phyloP scores from a whole-genome alignment of 92 coral and sea anemone genomes.

The Hydrozoanthus gracilis region DNA sequence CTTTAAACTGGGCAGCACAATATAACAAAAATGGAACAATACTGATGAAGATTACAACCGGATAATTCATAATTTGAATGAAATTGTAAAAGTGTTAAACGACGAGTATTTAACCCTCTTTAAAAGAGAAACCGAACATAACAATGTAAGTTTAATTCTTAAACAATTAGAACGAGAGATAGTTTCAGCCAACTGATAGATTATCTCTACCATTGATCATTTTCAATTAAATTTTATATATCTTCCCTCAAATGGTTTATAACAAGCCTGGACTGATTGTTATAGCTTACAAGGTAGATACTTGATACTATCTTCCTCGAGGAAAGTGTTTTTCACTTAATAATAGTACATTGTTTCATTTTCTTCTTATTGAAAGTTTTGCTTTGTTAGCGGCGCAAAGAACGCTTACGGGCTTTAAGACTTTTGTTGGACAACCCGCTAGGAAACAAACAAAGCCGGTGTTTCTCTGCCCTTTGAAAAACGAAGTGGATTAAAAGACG shows the following conservation, averaged over 20 bases:
- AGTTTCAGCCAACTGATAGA: neutral
- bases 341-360: neutral
- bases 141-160: neutral
- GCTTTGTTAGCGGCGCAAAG: slow-evolving; percentile 5
- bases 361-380: slow-evolving; percentile 33
- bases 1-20: neutral
- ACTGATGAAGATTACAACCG: neutral
- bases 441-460: slow-evolving; percentile 8
- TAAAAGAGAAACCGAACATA: slow-evolving; percentile 23
- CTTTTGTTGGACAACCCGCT: slow-evolving; percentile 34
- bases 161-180: neutral
- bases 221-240: neutral
- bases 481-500: slow-evolving; percentile 28
- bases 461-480: slow-evolving; percentile 42
- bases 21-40: neutral
- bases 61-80: neutral
- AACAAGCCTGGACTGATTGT: neutral
- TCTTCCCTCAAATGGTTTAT: neutral
- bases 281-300: neutral
- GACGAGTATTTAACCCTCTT: slow-evolving; percentile 31
- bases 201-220: neutral
- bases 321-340: neutral
- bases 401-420: slow-evolving; percentile 28
- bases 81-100: neutral
- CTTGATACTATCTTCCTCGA: neutral